Evolutionary conservation across 2,888 invertebrate genomes (phyloP), one percentile per base, ranked within the genome.

Genomic region (Oxyteleia sp.): DNA sequence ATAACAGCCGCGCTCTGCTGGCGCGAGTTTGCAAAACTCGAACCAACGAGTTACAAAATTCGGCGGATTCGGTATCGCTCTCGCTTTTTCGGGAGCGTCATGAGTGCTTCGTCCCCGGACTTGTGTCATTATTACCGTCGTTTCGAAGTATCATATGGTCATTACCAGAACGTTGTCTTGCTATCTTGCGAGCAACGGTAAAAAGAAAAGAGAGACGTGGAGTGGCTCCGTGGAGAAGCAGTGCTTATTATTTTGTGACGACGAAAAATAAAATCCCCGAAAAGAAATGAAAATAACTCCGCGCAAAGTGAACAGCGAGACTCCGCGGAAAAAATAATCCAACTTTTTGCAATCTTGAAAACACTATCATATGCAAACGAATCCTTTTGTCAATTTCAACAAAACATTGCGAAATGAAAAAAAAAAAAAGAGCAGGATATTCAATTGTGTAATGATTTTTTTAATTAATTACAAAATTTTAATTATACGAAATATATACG

Each of bases 201-300:
- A 41, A 23, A 59, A 55, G 45, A n/a, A 10, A 57, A 55, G 26
- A 64, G 45, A 57, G 26, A 68, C 35, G 61, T 51, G 23, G 29
- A 68, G 68, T 76, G 35, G 51, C 51, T 18, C 10, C 18, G 32
- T 11, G 29, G 20, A 49, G 66, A 61, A 57, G 38, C 53, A 18
- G 47, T 63, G 63, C 61, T 78, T 78, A 78, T 78, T 78, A 78
- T 69, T 78, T 78, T 38, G 47, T 16, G 69, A 63, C 69, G 38
- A 68, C 51, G 51, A 43, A 32, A 63, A 61, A 78, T 61, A 63
- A 69, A 78, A 63, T 78, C 35, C 53, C 29, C n/a, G 47, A 53
- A 61, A 35, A 78, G 49, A 69, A 78, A 78, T 68, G 59, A 53
- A 78, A 78, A 69, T 78, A 78, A 69, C 63, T 13, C 47, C 23